Evolutionary conservation across 2,888 invertebrate genomes (phyloP).

Genomic region (Nymphalis polychloros): DNA sequence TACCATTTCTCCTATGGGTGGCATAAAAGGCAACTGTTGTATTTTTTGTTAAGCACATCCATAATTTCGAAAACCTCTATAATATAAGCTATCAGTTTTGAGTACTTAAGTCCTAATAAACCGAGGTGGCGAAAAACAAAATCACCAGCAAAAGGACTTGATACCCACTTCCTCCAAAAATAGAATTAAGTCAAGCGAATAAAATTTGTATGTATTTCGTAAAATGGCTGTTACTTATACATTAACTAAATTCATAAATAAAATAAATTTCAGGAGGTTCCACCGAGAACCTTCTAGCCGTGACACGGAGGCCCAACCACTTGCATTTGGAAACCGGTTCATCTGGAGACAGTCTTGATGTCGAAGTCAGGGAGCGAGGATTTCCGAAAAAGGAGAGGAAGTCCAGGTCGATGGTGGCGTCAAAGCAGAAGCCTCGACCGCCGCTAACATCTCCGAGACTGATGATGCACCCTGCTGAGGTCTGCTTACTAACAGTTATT

Average conservation of each 20-base stretch:
- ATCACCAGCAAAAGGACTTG: too few relatives aligned
- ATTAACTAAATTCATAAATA: neutral
- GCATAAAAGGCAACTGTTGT: too few relatives aligned
- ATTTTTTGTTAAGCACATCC: too few relatives aligned
- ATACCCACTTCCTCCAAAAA: too few relatives aligned
- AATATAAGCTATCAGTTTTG: too few relatives aligned
- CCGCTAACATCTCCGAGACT: slow-evolving; percentile 67
- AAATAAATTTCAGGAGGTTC: slow-evolving; percentile 65
- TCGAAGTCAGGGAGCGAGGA: slow-evolving; percentile 61
- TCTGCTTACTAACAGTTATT: slow-evolving; percentile 35
- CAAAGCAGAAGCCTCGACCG: slow-evolving; percentile 62
- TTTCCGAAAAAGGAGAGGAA: slow-evolving; percentile 56
- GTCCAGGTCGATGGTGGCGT: slow-evolving; percentile 69
- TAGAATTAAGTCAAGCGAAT: too few relatives aligned
- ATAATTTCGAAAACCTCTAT: too few relatives aligned
- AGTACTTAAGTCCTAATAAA: too few relatives aligned
- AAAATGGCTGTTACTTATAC: neutral
- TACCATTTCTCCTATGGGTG: too few relatives aligned
- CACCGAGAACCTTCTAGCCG: slow-evolving; percentile 65
- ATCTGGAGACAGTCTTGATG: slow-evolving; percentile 73
- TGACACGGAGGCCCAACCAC: slow-evolving; percentile 59
- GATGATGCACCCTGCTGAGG: slow-evolving; percentile 56
- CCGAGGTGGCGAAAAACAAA: too few relatives aligned
- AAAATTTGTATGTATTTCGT: too few relatives aligned
- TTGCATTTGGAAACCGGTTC: slow-evolving; percentile 69